Evolutionary conservation across 1,140 invertebrate genomes (phyloP).

Genomic region (Kradibia gibbosae): DNA sequence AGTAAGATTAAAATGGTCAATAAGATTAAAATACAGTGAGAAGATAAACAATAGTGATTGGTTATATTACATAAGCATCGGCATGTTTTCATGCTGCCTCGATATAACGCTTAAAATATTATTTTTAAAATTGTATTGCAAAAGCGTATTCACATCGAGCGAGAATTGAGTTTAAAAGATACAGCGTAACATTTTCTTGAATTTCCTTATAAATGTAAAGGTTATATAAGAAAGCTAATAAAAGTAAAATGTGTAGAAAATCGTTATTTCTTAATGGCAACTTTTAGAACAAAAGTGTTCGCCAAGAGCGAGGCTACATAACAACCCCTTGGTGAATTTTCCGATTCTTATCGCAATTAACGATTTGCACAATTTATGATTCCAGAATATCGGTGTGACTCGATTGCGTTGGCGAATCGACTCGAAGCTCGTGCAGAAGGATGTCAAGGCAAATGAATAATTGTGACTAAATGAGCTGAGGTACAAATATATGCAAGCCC

Average conservation of each 20-base stretch:
- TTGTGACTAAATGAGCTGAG: slow-evolving; percentile 18
- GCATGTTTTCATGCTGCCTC: no score
- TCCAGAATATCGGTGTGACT: slow-evolving; percentile 40
- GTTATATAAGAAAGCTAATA: not conserved
- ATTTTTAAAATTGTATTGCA: no score
- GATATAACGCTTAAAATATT: no score
- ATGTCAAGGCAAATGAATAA: slow-evolving; percentile 49
- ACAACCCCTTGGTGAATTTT: not conserved
- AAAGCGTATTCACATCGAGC: no score
- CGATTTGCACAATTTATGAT: slow-evolving; percentile 47
- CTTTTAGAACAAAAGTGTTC: not conserved
- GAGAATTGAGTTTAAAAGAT: not conserved
- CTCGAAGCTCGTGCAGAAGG: slow-evolving; percentile 10
- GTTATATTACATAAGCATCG: not conserved
- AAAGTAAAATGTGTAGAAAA: slow-evolving; percentile 22
- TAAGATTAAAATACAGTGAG: no score
- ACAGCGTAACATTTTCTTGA: not conserved
- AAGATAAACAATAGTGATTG: not conserved
- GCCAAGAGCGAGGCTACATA: not conserved
- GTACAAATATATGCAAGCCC: not conserved
- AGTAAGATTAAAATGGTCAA: no score
- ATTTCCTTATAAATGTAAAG: not conserved
- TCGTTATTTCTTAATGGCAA: not conserved
- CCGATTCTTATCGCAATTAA: slow-evolving; percentile 37
- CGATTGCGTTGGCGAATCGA: not conserved